Percentiles rank a stretch among this genome's conserved stretches.
Conservation (phyloP, 2,113 vertebrate genomes). For the Passer montanus region DNA sequence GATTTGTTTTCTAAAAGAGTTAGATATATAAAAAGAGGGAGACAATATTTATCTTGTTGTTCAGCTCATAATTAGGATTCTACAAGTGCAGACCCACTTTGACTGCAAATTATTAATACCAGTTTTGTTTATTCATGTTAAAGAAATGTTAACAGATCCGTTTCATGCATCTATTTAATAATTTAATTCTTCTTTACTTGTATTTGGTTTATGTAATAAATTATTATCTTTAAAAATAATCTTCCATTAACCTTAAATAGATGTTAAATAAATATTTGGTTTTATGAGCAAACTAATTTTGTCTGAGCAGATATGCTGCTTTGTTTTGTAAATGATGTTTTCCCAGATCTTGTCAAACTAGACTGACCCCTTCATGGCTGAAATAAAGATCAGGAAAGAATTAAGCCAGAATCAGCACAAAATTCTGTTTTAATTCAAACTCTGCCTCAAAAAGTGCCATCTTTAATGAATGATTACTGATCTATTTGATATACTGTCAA, state of each 20-base stretch:
- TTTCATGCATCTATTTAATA: neutral
- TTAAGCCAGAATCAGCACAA: neutral
- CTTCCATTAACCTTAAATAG: neutral
- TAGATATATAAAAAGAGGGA: neutral
- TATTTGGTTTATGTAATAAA: neutral
- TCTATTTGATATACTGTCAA: neutral
- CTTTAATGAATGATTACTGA: neutral
- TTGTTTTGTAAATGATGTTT: neutral
- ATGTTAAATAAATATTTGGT: neutral
- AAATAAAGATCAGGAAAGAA: neutral
- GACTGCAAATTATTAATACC: neutral
- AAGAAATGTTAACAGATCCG: neutral
- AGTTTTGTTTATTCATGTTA: neutral
- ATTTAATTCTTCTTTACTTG: neutral
- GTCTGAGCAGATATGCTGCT: neutral
- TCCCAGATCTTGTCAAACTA: neutral
- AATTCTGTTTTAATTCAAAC: neutral
- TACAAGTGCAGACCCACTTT: neutral
- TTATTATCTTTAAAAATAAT: neutral
- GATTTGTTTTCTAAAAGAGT: neutral
- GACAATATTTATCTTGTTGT: neutral
- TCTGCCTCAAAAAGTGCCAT: neutral
- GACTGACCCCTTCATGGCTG: neutral
- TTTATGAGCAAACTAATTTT: neutral
- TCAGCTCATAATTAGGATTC: neutral